Conservation (phyloP, 2,113 vertebrate species). For the Agapornis roseicollis region DNA sequence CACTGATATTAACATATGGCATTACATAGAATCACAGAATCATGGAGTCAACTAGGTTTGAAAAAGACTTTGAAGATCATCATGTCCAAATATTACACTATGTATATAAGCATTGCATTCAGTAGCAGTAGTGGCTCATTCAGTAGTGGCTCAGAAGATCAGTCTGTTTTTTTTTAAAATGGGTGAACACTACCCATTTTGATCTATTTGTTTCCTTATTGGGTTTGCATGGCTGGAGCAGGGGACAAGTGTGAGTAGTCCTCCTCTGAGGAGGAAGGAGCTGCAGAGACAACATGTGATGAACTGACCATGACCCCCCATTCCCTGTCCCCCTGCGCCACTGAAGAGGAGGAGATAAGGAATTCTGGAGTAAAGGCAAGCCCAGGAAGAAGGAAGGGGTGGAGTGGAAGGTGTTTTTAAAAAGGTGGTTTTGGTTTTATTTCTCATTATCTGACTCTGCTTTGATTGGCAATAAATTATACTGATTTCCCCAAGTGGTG, state of each 20-base stretch:
- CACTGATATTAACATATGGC: neutral
- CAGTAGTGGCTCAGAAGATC: neutral
- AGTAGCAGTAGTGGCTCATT: neutral
- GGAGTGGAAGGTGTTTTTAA: rapidly evolving
- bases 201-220: neutral
- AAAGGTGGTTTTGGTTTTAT: neutral
- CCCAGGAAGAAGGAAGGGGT: neutral
- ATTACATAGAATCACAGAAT: neutral
- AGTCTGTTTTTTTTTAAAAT: neutral
- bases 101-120: neutral
- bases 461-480: neutral
- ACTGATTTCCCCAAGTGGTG: neutral
- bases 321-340: neutral
- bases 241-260: neutral
- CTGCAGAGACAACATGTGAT: neutral
- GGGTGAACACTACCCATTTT: neutral
- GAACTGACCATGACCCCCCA: neutral
- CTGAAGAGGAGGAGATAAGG: neutral
- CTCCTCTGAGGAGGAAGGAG: neutral
- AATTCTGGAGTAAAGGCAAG: neutral
- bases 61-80: neutral
- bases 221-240: neutral
- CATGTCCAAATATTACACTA: neutral
- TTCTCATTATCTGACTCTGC: neutral
- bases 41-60: neutral